phyloP scores from a whole-genome alignment of 2,888 invertebrate genomes.

The Drosophila fulvimacula region DNA sequence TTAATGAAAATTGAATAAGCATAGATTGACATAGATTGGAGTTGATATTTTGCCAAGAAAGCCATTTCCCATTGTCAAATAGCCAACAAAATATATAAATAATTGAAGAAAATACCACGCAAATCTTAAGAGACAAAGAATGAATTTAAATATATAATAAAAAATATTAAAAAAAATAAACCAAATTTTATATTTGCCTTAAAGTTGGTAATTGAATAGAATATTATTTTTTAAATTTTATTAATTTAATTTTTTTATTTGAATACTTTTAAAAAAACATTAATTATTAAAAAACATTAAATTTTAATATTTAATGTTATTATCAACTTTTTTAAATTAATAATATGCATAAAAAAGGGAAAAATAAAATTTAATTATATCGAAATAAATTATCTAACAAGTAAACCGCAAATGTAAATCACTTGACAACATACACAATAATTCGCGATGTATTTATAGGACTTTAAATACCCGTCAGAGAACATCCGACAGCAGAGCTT shows the following conservation, averaged over 20 bases:
- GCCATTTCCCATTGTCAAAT: conserved; percentile 3
- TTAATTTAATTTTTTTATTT: too few relatives aligned
- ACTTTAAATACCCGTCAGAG: neutral
- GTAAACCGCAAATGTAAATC: neutral
- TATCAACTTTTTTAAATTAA: too few relatives aligned
- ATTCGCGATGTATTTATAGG: conserved; percentile 3
- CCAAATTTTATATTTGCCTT: too few relatives aligned
- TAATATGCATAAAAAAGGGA: neutral
- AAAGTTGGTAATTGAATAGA: too few relatives aligned
- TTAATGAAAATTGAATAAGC: conserved; percentile 45
- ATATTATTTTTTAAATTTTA: too few relatives aligned
- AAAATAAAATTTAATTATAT: neutral
- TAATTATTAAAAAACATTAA: too few relatives aligned
- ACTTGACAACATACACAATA: neutral
- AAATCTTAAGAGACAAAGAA: neutral
- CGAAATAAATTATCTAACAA: neutral
- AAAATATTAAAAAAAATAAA: too few relatives aligned
- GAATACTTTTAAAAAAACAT: too few relatives aligned
- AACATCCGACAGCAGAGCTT: conserved; percentile 1
- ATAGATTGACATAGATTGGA: conserved; percentile 17
- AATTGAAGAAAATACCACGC: neutral
- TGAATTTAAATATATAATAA: too few relatives aligned
- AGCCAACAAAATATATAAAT: neutral
- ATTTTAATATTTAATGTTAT: too few relatives aligned
- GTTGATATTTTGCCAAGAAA: conserved; percentile 2